Base-by-base conservation (phyloP, 2,888 invertebrate genomes). In the Sisyra nigra region DNA sequence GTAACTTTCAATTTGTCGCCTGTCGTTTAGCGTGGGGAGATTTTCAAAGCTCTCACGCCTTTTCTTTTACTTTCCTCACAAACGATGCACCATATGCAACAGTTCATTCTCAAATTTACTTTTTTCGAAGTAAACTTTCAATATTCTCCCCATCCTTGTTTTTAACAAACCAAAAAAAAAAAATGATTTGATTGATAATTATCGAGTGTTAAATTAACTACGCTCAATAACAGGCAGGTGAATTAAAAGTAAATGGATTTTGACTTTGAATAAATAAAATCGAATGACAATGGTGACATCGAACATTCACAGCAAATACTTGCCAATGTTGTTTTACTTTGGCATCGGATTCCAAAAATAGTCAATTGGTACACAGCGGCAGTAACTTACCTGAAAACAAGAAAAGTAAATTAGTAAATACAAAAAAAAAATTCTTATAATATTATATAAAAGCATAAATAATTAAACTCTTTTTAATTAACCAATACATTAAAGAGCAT, bases 1-100 rank as follows among this genome's bases (percentile, higher is more conserved):
- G 38, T 38, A 38, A 38, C 38, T 38, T 19, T 38, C 38, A 38
- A 38, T 38, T 38, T 38, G 38, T 38, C 18, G 38, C 38, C 19
- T 38, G 38, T 38, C 38, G 18, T 19, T 38, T 38, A 38, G 38
- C 11, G 18, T 11, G 13, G 34, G 11, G 34, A 24, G 24, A 24
- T 24, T 24, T 24, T 24, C 24, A 5, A 24, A 24, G 24, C 24
- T 24, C 24, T 24, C 24, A 24, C 7, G 24, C 24, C 24, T 24
- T 24, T 24, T 24, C 24, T 24, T 24, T 24, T 24, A 24, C 24
- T 24, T 24, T 24, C 24, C 7, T 24, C 24, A 7, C 24, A 24
- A 24, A 24, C 14, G 14, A 14, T 14, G 11, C 34, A 34, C 34
- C 14, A 14, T 14, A 34, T 14, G 34, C 14, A 14, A 5, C 14